These are phyloP conservation scores for Drosophila asahinai DNA, from an alignment of 1,140 invertebrate species.

Conservation along the genomic window DNA sequence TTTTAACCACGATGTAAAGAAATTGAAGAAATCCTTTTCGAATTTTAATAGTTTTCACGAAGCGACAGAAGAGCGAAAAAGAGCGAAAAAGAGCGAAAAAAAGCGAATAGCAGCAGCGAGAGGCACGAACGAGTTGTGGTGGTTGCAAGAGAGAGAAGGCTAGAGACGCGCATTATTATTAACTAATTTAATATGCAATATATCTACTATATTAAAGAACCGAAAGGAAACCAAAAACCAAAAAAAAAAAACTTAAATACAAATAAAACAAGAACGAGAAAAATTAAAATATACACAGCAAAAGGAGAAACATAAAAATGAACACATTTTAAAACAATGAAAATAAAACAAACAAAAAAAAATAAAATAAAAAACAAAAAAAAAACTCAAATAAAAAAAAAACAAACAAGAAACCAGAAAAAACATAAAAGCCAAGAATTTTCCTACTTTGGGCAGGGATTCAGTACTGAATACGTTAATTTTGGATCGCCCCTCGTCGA, in stretches of 20 bases:
- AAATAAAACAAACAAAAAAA: slow-evolving; percentile 44
- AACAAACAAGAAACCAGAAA: slow-evolving; percentile 49
- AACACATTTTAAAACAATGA: slow-evolving; percentile 81
- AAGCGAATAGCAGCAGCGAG: slow-evolving; percentile 14
- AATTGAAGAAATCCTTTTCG: slow-evolving; percentile 35
- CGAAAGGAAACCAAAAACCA: slow-evolving; percentile 13
- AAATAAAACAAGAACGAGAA: slow-evolving; percentile 16
- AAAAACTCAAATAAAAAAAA: slow-evolving; percentile 70
- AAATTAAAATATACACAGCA: slow-evolving; percentile 49
- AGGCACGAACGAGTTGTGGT: slow-evolving; percentile 23
- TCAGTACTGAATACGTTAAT: neutral
- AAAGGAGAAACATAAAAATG: slow-evolving; percentile 45
- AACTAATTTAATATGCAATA: slow-evolving; percentile 75
- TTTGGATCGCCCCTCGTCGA: no score
- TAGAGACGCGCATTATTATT: slow-evolving; percentile 72
- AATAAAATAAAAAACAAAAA: slow-evolving; percentile 31
- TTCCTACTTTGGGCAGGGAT: neutral
- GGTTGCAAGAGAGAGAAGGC: slow-evolving; percentile 29
- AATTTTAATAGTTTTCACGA: slow-evolving; percentile 70
- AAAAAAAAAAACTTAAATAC: slow-evolving; percentile 33
- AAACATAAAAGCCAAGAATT: slow-evolving; percentile 39
- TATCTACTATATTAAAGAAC: slow-evolving; percentile 60
- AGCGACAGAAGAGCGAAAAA: slow-evolving; percentile 3
- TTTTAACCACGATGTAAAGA: slow-evolving; percentile 63
- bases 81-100: neutral